These are phyloP conservation scores for Odobenus rosmarus DNA, from an alignment of 2,113 vertebrate genomes.

Conservation along the genomic window DNA sequence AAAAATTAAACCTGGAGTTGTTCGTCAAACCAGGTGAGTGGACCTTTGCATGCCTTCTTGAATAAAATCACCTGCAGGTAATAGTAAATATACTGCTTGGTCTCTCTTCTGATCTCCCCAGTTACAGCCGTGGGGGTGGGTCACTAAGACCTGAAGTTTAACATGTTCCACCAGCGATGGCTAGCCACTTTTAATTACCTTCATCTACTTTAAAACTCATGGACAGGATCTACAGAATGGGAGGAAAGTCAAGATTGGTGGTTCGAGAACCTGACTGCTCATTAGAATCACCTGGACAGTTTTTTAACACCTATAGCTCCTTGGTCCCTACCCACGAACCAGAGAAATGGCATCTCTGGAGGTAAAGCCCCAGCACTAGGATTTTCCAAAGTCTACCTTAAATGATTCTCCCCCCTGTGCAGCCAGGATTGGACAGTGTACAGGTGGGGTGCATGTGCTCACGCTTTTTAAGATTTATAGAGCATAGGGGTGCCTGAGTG, in stretches of 20 bases:
- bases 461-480: background rate
- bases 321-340: background rate
- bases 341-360: background rate
- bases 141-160: background rate
- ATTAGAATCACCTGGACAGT: background rate
- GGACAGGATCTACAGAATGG: background rate
- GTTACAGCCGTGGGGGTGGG: background rate
- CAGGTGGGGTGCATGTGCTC: background rate
- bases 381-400: background rate
- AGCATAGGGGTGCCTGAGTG: background rate
- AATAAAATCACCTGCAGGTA: background rate
- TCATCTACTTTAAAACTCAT: background rate
- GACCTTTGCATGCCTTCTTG: background rate
- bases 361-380: background rate
- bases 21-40: slow-evolving; percentile 80
- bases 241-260: background rate
- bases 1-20: slow-evolving; percentile 9
- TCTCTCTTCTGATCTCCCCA: background rate
- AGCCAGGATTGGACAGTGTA: background rate
- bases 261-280: background rate
- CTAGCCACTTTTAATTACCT: background rate
- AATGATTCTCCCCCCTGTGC: background rate
- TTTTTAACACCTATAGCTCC: background rate
- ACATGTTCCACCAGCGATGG: background rate
- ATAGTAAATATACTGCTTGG: background rate